phyloP scores from a whole-genome alignment of 2,113 vertebrate genomes.

The Syngnathus typhle region DNA sequence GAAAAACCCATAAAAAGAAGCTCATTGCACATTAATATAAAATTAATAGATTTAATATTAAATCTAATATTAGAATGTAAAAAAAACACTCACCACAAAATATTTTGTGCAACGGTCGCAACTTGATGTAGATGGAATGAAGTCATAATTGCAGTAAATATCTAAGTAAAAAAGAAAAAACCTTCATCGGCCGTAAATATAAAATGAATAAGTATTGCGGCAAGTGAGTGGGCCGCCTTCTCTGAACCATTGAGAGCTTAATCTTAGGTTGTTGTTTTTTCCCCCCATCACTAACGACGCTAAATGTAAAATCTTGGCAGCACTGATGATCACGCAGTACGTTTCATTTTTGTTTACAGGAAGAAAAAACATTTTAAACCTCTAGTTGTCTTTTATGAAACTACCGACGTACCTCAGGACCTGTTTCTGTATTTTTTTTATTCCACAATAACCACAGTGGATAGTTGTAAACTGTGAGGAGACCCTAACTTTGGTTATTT shows the following conservation, averaged over 20 bases:
- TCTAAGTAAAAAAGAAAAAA: not conserved
- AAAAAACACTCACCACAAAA: not conserved
- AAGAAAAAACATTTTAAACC: conserved; percentile 13
- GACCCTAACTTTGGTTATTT: conserved; percentile 18
- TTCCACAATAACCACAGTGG: conserved; percentile 22
- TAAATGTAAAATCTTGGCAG: not conserved
- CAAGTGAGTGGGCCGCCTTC: not conserved
- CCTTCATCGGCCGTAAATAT: not conserved
- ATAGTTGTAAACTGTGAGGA: conserved; percentile 14
- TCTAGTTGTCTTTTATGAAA: conserved; percentile 32
- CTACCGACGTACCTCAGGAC: conserved; percentile 61
- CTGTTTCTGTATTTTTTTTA: conserved; percentile 1
- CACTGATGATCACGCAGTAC: not conserved
- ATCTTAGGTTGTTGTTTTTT: too few species aligned
- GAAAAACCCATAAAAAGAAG: not conserved
- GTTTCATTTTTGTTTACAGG: conserved; percentile 42
- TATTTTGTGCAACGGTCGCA: not conserved
- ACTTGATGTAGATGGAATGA: not conserved
- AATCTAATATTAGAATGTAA: not conserved
- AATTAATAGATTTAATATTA: not conserved
- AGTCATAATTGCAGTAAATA: not conserved
- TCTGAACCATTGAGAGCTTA: too few species aligned
- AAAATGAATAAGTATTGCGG: not conserved
- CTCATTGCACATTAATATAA: not conserved
- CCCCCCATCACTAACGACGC: not conserved